phyloP scores from a whole-genome alignment of 2,113 vertebrate species.

The Ceyx cyanopectus region DNA sequence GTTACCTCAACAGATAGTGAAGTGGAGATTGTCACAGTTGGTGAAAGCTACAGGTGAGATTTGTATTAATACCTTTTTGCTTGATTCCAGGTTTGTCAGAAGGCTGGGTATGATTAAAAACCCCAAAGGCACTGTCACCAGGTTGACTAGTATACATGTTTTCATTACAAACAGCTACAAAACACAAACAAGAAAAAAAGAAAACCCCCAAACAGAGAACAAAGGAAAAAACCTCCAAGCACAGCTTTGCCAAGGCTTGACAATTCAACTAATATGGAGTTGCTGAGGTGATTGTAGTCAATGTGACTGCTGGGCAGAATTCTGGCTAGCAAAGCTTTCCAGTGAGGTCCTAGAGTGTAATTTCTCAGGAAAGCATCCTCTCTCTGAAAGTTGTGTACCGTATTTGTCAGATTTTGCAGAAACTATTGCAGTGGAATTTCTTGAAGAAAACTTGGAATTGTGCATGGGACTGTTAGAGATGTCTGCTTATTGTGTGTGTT shows the following conservation, averaged over 20 bases:
- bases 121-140: background rate
- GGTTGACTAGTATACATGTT: background rate
- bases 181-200: background rate
- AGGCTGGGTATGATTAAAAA: background rate
- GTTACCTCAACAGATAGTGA: conserved; percentile 99
- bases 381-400: background rate
- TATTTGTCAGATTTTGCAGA: background rate
- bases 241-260: background rate
- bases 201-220: background rate
- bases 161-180: background rate
- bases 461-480: background rate
- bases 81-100: background rate
- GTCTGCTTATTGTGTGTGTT: background rate
- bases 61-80: background rate
- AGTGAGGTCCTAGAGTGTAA: background rate
- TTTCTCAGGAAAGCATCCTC: background rate
- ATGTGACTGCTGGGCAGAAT: background rate
- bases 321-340: background rate
- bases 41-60: conserved; percentile 93
- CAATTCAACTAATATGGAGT: background rate
- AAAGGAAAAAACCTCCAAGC: background rate
- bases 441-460: background rate
- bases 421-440: background rate
- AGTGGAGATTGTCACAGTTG: conserved; percentile 97
- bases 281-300: background rate